Evolutionary conservation across 2,888 invertebrate genomes (phyloP), one percentile per base, ranked within the genome.

Genomic region (Blera fallax): DNA sequence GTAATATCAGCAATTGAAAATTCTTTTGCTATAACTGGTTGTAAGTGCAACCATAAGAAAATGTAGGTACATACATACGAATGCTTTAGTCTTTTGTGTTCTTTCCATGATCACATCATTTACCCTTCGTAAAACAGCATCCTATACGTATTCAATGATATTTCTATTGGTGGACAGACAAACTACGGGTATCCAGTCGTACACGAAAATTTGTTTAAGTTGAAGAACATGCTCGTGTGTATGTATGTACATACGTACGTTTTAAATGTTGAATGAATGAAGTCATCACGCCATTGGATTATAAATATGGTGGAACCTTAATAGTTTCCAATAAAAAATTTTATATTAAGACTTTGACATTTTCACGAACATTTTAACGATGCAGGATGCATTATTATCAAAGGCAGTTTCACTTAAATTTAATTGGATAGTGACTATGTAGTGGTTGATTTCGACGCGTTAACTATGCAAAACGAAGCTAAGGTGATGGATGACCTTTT

Each of bases 21-120:
- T 32, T 56, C 45, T 16, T 56, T 62, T 16, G 60, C 27, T 62
- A 21, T 16, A 62, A 62, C 62, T 62, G 62, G 62, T 62, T 45
- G 60, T 10, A 40, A 60, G 24, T 62, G 43, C 27, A 43, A 6
- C 60, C 27, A n/a, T n/a, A n/a, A 43, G 24, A 8, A 24, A 1
- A 40, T 27, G 32, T 37, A 11, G 11, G 37, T 37, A 24, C 40
- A 24, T 8, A 14, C 6, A 21, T 37, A 21, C 10, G 5, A 34
- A 37, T 37, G 29, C n/a, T 54, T 54, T 14, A 4, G n/a, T 7
- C 16, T 34, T 56, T 34, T 21, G 4, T 58, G 37, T 58, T 58
- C n/a, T 40, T 24, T 2, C 40, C 14, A 40, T 40, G 14, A 43
- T 60, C 40, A 43, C 40, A 40, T 43, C 27, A 37, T 37, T 58